phyloP scores from a whole-genome alignment of 2,888 invertebrate genomes.

The Leptinotarsa tumamoca region DNA sequence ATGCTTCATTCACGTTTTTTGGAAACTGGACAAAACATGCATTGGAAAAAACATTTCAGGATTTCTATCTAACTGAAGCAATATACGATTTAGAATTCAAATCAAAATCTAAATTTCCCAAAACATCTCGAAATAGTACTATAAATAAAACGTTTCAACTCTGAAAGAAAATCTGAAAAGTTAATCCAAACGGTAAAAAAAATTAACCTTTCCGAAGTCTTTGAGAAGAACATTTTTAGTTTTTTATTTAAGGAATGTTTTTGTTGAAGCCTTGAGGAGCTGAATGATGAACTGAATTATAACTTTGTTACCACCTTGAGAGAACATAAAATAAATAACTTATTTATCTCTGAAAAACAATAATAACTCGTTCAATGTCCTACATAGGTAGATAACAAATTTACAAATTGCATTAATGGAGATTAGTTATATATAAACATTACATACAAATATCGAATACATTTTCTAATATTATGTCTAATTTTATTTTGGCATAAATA shows the following conservation, averaged over 20 bases:
- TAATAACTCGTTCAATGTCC: not conserved
- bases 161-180: constrained; percentile 34
- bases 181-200: constrained; percentile 42
- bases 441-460: constrained; percentile 33
- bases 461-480: constrained; percentile 38
- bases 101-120: not conserved
- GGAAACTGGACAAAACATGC: constrained; percentile 39
- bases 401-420: not conserved
- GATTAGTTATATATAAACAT: constrained; percentile 9
- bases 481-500: constrained; percentile 45
- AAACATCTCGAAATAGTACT: not conserved
- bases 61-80: constrained; percentile 23
- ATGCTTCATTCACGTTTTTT: constrained; percentile 29
- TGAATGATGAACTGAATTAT: constrained; percentile 21
- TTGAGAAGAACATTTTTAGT: constrained; percentile 19
- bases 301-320: constrained; percentile 13
- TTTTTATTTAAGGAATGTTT: constrained; percentile 38
- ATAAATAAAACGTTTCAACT: not conserved
- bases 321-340: not conserved
- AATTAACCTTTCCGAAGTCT: constrained; percentile 36
- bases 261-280: constrained; percentile 33
- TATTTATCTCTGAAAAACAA: not conserved
- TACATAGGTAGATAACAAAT: constrained; percentile 2
- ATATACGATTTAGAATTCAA: constrained; percentile 12
- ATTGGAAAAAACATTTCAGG: constrained; percentile 37